Evolutionary conservation across 1,140 invertebrate species (phyloP).

Genomic region (Diplogasteroides magnus): DNA sequence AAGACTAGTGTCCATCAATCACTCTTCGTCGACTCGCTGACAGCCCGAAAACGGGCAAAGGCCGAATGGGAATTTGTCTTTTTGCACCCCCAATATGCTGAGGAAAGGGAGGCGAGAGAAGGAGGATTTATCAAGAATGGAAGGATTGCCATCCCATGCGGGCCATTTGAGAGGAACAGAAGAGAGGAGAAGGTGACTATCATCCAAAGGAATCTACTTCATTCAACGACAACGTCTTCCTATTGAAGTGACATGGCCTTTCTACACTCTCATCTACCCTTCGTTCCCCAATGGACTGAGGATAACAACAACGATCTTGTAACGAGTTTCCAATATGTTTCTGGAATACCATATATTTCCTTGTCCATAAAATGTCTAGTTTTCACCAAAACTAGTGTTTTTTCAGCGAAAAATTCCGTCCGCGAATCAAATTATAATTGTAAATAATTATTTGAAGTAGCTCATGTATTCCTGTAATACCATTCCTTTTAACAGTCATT

Average conservation of each 20-base stretch:
- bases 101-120: too few relatives aligned
- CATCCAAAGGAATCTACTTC: neutral
- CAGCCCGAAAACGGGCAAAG: neutral
- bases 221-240: neutral
- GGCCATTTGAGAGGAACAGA: too few relatives aligned
- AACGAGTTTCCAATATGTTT: too few relatives aligned
- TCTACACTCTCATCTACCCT: neutral
- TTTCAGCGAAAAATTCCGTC: neutral
- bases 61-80: neutral
- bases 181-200: too few relatives aligned
- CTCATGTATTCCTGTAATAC: neutral
- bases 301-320: neutral
- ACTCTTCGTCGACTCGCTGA: neutral
- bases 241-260: too few relatives aligned
- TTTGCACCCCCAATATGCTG: neutral
- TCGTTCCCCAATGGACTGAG: neutral
- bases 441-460: neutral
- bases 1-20: neutral
- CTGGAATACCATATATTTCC: too few relatives aligned
- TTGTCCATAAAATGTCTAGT: too few relatives aligned
- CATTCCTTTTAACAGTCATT: slow-evolving; percentile 7
- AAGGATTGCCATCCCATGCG: neutral
- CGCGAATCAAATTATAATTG: neutral
- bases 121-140: neutral
- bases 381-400: too few relatives aligned